phyloP scores from a whole-genome alignment of 2,888 invertebrate genomes.

The Amphimallon solstitiale region DNA sequence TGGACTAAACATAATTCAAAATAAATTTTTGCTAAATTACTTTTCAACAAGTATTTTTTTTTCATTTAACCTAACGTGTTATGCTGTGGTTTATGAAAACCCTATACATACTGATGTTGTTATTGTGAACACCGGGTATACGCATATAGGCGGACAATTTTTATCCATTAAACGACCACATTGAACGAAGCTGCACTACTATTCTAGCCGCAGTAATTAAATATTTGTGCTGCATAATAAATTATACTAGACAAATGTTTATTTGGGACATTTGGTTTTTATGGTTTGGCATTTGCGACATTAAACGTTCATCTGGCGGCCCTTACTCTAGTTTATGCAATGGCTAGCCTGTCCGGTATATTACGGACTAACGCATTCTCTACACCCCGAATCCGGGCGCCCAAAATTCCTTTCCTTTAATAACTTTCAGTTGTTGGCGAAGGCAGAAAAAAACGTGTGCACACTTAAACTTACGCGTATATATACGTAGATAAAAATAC shows the following conservation, averaged over 20 bases:
- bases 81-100: no score
- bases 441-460: neutral
- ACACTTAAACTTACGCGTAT: neutral
- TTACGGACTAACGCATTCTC: slow-evolving; percentile 30
- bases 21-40: no score
- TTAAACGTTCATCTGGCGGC: slow-evolving; percentile 54
- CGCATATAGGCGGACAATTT: neutral
- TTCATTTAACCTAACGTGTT: no score
- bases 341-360: slow-evolving; percentile 41
- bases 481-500: neutral
- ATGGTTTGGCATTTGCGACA: slow-evolving; percentile 54
- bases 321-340: slow-evolving; percentile 54
- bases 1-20: no score
- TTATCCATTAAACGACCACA: neutral
- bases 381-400: neutral
- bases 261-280: slow-evolving; percentile 53
- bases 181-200: neutral
- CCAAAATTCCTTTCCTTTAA: slow-evolving; percentile 38
- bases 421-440: slow-evolving; percentile 29
- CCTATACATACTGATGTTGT: no score
- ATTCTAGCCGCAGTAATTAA: slow-evolving; percentile 28
- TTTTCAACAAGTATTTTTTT: no score
- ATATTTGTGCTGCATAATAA: slow-evolving; percentile 33
- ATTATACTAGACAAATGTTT: slow-evolving; percentile 40
- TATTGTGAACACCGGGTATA: no score